phyloP scores from a whole-genome alignment of 2,888 invertebrate species.

The Pharmacophagus antenor region DNA sequence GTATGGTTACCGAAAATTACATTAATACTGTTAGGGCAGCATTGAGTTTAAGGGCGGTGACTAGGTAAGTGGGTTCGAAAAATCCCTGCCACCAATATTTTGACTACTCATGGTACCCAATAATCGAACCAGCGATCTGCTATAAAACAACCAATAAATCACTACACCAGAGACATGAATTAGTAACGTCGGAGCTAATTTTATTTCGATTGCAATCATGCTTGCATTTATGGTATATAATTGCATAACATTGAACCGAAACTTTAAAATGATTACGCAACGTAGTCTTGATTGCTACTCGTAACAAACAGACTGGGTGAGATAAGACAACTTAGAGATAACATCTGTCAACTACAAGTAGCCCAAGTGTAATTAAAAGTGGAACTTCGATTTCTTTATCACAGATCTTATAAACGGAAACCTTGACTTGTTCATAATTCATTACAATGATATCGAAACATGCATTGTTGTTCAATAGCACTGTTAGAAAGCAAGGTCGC shows the following conservation, averaged over 20 bases:
- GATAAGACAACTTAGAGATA: conserved; percentile 53
- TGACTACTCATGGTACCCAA: too few species aligned
- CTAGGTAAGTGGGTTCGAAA: too few species aligned
- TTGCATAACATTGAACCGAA: conserved; percentile 37
- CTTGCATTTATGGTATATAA: conserved; percentile 6
- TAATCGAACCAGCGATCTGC: too few species aligned
- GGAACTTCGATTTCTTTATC: conserved; percentile 53
- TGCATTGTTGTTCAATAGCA: conserved; percentile 47
- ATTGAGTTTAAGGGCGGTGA: too few species aligned
- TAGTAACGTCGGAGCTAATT: conserved; percentile 1
- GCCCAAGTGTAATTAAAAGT: conserved; percentile 45
- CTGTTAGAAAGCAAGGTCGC: conserved; percentile 76
- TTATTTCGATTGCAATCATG: conserved; percentile 11
- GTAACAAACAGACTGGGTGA: conserved; percentile 63
- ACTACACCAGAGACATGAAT: too few species aligned
- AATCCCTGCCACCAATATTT: too few species aligned
- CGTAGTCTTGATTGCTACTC: conserved; percentile 54
- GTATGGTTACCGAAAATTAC: too few species aligned
- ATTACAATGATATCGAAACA: conserved; percentile 68
- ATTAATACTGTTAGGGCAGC: too few species aligned
- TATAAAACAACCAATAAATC: too few species aligned
- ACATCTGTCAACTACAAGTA: conserved; percentile 54
- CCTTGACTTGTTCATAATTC: conserved; percentile 71
- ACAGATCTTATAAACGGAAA: conserved; percentile 56
- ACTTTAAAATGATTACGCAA: conserved; percentile 51